These are phyloP conservation scores for Philaenus spumarius DNA, from an alignment of 1,140 invertebrate genomes.

Conservation along the genomic window DNA sequence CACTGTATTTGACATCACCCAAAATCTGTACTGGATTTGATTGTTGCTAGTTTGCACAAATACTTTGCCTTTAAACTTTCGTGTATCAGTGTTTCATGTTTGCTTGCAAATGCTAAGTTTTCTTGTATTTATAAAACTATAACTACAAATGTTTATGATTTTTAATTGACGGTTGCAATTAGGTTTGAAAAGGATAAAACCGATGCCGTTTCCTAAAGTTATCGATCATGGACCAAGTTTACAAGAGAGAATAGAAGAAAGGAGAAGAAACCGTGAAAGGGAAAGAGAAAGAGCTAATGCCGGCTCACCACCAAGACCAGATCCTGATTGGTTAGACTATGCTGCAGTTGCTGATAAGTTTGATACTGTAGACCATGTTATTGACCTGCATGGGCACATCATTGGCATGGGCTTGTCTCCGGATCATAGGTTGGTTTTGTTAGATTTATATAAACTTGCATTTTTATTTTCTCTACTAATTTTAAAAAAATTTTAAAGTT, in stretches of 20 bases:
- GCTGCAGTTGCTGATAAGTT: constrained; percentile 62
- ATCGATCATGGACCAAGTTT: constrained; percentile 61
- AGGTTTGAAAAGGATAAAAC: constrained; percentile 72
- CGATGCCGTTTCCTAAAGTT: constrained; percentile 60
- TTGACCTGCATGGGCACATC: constrained; percentile 84
- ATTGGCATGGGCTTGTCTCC: constrained; percentile 85
- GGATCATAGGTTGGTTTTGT: constrained; percentile 59
- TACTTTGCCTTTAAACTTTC: no score
- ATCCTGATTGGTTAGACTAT: constrained; percentile 61
- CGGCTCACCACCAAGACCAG: constrained; percentile 35
- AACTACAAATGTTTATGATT: no score
- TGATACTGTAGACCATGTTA: constrained; percentile 72
- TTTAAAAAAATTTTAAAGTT: no score
- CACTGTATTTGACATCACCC: no score
- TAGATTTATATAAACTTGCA: not conserved
- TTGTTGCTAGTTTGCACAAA: no score
- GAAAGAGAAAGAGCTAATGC: constrained; percentile 14
- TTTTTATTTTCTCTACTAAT: not conserved
- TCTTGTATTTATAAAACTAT: no score
- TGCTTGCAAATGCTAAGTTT: no score
- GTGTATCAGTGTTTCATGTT: no score
- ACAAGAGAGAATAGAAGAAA: constrained; percentile 48
- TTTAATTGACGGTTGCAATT: no score
- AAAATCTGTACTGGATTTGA: no score
- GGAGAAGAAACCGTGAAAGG: constrained; percentile 14